Evolutionary conservation across 2,797 vertebrate genomes (phyloP).

Genomic region (Craterocephalus amniculus): DNA sequence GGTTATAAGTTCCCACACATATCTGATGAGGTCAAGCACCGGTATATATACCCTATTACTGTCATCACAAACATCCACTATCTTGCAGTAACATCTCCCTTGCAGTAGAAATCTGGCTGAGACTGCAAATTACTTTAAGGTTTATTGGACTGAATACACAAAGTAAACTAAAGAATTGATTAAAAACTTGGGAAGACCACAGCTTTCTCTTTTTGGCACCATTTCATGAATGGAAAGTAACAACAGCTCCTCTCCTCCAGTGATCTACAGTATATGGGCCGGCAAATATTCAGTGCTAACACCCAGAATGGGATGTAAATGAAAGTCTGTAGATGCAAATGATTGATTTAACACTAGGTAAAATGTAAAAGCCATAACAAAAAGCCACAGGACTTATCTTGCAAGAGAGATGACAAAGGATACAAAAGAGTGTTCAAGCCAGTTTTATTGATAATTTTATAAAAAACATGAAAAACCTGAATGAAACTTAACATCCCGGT

Average conservation of each 20-base stretch:
- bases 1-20: neutral
- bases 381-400: slow-evolving; percentile 6
- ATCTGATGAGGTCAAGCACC: neutral
- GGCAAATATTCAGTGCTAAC: slow-evolving; percentile 21
- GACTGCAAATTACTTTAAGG: slow-evolving; percentile 27
- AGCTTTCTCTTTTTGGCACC: slow-evolving; percentile 18
- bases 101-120: slow-evolving; percentile 33
- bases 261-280: slow-evolving; percentile 38
- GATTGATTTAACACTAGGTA: slow-evolving; percentile 20
- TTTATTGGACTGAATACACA: slow-evolving; percentile 37
- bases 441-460: neutral
- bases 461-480: neutral
- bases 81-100: slow-evolving; percentile 8
- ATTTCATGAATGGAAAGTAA: slow-evolving; percentile 37
- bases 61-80: neutral
- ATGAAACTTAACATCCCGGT: too few relatives aligned
- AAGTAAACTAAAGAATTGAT: slow-evolving; percentile 36
- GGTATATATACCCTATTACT: neutral
- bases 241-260: slow-evolving; percentile 42
- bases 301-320: slow-evolving; percentile 32
- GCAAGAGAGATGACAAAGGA: too few relatives aligned
- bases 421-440: too few relatives aligned
- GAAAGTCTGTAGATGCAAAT: slow-evolving; percentile 32
- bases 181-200: slow-evolving; percentile 33
- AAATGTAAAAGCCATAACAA: slow-evolving; percentile 11